Conservation (phyloP, 1,140 invertebrate species). For the Zaprionus tsacasi region DNA sequence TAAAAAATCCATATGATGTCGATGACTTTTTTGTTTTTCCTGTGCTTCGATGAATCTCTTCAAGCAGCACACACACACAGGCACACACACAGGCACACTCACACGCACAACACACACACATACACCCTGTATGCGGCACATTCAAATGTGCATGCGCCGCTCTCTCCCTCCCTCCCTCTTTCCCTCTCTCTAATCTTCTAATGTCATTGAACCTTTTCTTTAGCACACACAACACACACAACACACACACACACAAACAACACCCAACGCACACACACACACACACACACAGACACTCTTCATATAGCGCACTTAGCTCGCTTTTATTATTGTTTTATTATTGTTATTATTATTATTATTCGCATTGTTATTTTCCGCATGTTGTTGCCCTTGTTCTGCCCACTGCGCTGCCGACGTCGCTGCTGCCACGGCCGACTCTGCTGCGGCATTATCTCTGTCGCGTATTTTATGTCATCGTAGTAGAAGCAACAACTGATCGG, state of each 20-base stretch:
- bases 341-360: slow-evolving; percentile 75
- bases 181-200: slow-evolving; percentile 67
- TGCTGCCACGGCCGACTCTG: slow-evolving; percentile 18
- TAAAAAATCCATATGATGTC: slow-evolving; percentile 74
- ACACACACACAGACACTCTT: not conserved
- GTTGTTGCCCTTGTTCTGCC: slow-evolving; percentile 40
- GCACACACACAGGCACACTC: slow-evolving; percentile 14
- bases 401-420: slow-evolving; percentile 4
- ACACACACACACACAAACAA: not conserved
- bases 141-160: slow-evolving; percentile 69
- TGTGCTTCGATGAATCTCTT: slow-evolving; percentile 62
- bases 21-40: slow-evolving; percentile 72
- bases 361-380: slow-evolving; percentile 50
- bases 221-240: not conserved
- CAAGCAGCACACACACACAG: slow-evolving; percentile 19
- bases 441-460: slow-evolving; percentile 20
- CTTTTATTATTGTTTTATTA: slow-evolving; percentile 48
- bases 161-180: slow-evolving; percentile 36
- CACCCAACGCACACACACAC: not conserved
- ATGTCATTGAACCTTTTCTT: slow-evolving; percentile 74
- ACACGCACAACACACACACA: slow-evolving; percentile 1
- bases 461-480: slow-evolving; percentile 74
- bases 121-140: slow-evolving; percentile 32
- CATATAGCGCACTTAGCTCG: not conserved
- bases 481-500: slow-evolving; percentile 66